Conservation (phyloP, 2,888 invertebrate genomes). For the Xestobium rufovillosum region DNA sequence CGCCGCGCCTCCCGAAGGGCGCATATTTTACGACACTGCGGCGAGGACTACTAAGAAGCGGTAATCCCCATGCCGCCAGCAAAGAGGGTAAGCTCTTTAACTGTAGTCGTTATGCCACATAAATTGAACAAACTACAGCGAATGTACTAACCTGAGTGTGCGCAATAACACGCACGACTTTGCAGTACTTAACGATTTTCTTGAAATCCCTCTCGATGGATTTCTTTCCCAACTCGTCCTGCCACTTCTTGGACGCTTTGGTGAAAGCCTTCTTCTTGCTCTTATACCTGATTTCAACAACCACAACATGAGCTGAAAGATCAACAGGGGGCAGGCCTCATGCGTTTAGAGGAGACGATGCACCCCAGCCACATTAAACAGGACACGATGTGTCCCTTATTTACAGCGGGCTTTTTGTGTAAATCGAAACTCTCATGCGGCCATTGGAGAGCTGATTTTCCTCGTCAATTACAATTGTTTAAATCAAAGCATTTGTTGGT, state of each 20-base stretch:
- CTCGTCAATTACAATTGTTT: not conserved
- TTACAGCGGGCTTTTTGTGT: slow-evolving; percentile 30
- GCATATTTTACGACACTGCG: slow-evolving; percentile 59
- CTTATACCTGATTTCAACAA: slow-evolving; percentile 73
- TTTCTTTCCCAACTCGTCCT: slow-evolving; percentile 92
- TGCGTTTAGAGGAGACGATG: slow-evolving; percentile 64
- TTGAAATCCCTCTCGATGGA: slow-evolving; percentile 94
- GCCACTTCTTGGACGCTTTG: slow-evolving; percentile 98
- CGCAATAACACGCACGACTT: slow-evolving; percentile 89
- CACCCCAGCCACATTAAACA: slow-evolving; percentile 31
- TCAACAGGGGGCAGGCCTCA: slow-evolving; percentile 47
- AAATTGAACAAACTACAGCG: slow-evolving; percentile 8
- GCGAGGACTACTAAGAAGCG: slow-evolving; percentile 31
- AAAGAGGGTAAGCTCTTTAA: slow-evolving; percentile 41
- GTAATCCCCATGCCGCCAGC: slow-evolving; percentile 33
- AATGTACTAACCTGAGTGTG: slow-evolving; percentile 80
- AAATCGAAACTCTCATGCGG: slow-evolving; percentile 56
- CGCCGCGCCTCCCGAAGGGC: slow-evolving; percentile 53
- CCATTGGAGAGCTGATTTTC: slow-evolving; percentile 58
- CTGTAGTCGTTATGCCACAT: slow-evolving; percentile 29
- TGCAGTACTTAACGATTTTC: slow-evolving; percentile 98
- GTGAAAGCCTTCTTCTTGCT: slow-evolving; percentile 99
- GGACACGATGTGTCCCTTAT: slow-evolving; percentile 18
- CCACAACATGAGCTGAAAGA: slow-evolving; percentile 4
- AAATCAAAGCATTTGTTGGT: slow-evolving; percentile 13